Evolutionary conservation across 2,113 vertebrate species (phyloP).

Genomic region (Mesitornis unicolor): DNA sequence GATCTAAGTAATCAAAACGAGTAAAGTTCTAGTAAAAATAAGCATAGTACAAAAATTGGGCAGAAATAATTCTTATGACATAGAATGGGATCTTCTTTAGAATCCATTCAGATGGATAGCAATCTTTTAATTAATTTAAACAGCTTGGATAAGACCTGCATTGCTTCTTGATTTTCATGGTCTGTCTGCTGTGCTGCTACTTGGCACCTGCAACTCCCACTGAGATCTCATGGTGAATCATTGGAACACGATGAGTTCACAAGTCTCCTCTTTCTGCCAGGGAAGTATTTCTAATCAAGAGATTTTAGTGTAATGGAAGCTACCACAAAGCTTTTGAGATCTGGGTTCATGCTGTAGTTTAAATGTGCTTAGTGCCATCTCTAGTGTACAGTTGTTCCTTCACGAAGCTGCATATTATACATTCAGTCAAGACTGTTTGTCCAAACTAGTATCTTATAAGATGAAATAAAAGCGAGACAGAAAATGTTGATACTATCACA

Average conservation of each 20-base stretch:
- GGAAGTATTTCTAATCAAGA: conserved; percentile 21
- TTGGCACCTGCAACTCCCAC: not conserved
- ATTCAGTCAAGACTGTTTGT: not conserved
- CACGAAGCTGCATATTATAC: not conserved
- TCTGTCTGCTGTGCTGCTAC: not conserved
- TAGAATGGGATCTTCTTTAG: not conserved
- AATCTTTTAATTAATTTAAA: not conserved
- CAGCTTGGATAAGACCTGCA: not conserved
- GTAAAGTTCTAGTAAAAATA: not conserved
- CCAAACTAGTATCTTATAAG: not conserved
- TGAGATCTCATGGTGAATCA: not conserved
- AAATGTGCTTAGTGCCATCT: conserved; percentile 17
- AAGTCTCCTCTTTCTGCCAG: not conserved
- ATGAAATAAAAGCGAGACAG: not conserved
- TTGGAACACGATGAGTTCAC: not conserved
- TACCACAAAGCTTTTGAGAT: not conserved
- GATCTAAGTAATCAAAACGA: not conserved
- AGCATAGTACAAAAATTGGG: not conserved
- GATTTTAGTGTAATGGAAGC: conserved; percentile 40
- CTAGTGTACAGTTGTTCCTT: not conserved
- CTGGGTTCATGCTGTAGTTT: not conserved
- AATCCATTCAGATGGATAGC: not conserved
- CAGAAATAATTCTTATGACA: not conserved
- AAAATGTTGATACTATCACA: not conserved
- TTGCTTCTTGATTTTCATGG: not conserved